Percentiles rank a stretch among this genome's conserved stretches.
Conservation (phyloP, 2,113 vertebrate genomes). For the Cairina moschata region DNA sequence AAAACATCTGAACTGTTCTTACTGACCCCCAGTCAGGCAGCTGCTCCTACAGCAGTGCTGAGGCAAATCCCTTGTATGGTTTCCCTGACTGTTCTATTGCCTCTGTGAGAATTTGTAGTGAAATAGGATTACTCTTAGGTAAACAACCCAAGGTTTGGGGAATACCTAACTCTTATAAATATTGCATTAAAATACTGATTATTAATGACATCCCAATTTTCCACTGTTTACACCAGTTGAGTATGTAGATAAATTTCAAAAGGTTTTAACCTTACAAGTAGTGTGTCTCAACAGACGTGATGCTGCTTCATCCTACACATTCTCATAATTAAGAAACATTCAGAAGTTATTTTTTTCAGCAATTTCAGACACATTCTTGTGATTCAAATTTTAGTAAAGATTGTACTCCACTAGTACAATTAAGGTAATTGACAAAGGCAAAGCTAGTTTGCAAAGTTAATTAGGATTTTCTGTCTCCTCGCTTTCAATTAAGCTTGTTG, state of each 20-base stretch:
- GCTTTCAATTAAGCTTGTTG: conserved; percentile 80
- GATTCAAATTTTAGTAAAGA: conserved; percentile 62
- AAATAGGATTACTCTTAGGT: neutral
- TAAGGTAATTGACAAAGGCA: conserved; percentile 80
- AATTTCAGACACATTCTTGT: conserved; percentile 26
- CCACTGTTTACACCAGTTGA: neutral
- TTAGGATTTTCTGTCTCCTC: conserved; percentile 82
- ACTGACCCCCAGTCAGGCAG: neutral
- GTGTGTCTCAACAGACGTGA: neutral
- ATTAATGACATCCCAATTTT: neutral
- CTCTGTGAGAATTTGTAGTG: neutral
- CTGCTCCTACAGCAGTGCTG: neutral
- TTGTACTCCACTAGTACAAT: conserved; percentile 69
- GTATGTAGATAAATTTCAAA: neutral
- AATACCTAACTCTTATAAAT: neutral
- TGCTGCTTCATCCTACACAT: neutral
- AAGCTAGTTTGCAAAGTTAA: conserved; percentile 82
- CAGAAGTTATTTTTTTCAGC: conserved; percentile 9
- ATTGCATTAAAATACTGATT: neutral
- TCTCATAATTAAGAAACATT: neutral
- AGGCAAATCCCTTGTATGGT: neutral
- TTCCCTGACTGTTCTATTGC: neutral
- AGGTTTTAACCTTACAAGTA: neutral
- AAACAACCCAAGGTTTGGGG: neutral
- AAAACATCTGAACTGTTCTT: neutral